Percentiles rank a stretch among this genome's conserved stretches.
phyloP scores from a whole-genome alignment of 2,888 invertebrate species.

The Diadromus collaris region DNA sequence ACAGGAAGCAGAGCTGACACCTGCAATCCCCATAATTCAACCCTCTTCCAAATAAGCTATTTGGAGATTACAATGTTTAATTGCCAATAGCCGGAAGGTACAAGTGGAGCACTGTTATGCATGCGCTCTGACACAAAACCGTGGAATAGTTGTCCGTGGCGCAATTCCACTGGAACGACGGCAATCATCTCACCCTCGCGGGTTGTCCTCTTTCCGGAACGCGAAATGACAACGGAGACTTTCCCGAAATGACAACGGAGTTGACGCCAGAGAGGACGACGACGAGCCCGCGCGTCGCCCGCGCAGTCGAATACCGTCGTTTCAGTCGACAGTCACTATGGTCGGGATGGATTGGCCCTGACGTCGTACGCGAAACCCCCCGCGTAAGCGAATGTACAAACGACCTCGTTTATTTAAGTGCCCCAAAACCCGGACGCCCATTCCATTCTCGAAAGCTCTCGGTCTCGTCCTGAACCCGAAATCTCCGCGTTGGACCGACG shows the following conservation, averaged over 20 bases:
- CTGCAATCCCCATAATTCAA: slow-evolving; percentile 25
- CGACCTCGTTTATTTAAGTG: slow-evolving; percentile 72
- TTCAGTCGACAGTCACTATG: slow-evolving; percentile 33
- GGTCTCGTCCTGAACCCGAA: slow-evolving; percentile 43
- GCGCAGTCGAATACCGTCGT: slow-evolving; percentile 49
- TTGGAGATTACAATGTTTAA: slow-evolving; percentile 51
- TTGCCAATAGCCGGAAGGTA: slow-evolving; percentile 42
- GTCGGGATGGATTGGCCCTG: slow-evolving; percentile 45
- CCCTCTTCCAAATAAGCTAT: slow-evolving; percentile 23
- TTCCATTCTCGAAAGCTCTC: slow-evolving; percentile 34
- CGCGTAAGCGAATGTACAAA: slow-evolving; percentile 66
- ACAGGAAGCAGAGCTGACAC: slow-evolving; percentile 13
- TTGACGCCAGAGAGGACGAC: slow-evolving; percentile 38
- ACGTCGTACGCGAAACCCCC: slow-evolving; percentile 36
- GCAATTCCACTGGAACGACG: slow-evolving; percentile 57
- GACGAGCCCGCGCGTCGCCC: not conserved
- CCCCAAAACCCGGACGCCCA: slow-evolving; percentile 36
- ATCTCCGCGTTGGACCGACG: slow-evolving; percentile 54
- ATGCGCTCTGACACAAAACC: not conserved
- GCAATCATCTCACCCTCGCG: slow-evolving; percentile 52
- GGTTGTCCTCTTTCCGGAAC: slow-evolving; percentile 45
- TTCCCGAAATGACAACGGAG: slow-evolving; percentile 18
- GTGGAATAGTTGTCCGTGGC: slow-evolving; percentile 29
- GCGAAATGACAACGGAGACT: slow-evolving; percentile 22
- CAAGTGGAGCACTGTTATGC: not conserved